Percentiles rank a stretch among this genome's conserved stretches.
Evolutionary conservation across 2,113 vertebrate genomes (phyloP).

Genomic region (Cichladusa arquata): DNA sequence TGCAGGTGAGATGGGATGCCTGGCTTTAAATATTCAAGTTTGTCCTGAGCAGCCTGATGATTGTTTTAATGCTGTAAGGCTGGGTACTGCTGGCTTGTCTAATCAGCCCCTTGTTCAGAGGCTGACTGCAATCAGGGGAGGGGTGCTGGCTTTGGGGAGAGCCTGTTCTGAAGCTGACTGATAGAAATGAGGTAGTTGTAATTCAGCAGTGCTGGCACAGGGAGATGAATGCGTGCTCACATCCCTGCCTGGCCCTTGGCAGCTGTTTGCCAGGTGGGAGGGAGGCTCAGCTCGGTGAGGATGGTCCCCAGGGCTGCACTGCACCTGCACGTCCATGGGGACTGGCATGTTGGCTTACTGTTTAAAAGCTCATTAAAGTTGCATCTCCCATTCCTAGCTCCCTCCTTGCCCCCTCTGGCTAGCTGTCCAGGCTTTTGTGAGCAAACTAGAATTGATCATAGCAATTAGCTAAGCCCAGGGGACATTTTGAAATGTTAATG

Average conservation of each 20-base stretch:
- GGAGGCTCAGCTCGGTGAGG: not conserved
- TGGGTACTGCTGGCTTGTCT: not conserved
- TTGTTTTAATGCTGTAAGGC: not conserved
- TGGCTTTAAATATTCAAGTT: not conserved
- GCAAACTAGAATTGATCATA: constrained; percentile 50
- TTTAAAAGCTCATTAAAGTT: constrained; percentile 51
- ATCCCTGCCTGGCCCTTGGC: not conserved
- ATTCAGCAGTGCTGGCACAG: not conserved
- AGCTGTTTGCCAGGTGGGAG: not conserved
- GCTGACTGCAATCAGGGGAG: not conserved
- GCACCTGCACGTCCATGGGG: not conserved
- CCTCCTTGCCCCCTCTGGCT: not conserved
- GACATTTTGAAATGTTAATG: constrained; percentile 35
- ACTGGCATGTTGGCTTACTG: not conserved
- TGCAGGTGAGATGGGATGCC: not conserved
- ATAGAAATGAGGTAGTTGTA: not conserved
- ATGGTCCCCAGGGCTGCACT: not conserved
- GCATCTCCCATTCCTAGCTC: not conserved
- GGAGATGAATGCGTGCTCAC: not conserved
- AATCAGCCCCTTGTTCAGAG: not conserved
- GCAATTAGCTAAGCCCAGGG: constrained; percentile 43
- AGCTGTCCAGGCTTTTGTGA: constrained; percentile 40
- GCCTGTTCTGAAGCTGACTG: not conserved
- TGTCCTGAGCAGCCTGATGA: not conserved
- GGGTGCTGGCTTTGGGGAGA: not conserved